Percentiles rank a stretch among this genome's conserved stretches.
Evolutionary conservation across 2,888 invertebrate genomes (phyloP).

Genomic region (Cremastobaeus sp.): DNA sequence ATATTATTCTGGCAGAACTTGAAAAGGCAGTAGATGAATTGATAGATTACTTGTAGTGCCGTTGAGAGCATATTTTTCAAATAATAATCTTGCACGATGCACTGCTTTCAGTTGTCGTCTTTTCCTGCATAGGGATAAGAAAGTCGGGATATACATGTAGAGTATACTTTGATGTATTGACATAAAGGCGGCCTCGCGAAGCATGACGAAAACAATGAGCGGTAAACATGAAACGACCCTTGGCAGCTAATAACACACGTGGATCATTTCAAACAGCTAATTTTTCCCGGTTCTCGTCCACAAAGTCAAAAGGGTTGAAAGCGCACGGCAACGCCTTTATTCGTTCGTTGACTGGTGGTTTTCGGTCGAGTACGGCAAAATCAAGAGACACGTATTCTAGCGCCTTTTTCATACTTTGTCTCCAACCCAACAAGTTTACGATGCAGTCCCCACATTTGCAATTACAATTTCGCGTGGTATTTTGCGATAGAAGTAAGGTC

Average conservation of each 20-base stretch:
- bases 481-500: constrained; percentile 43
- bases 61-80: no score
- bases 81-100: constrained; percentile 34
- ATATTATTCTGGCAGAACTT: no score
- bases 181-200: constrained; percentile 72
- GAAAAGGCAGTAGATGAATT: no score
- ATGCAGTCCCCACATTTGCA: constrained; percentile 54
- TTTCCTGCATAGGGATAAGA: constrained; percentile 45
- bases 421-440: constrained; percentile 48
- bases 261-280: constrained; percentile 77
- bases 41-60: no score
- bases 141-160: constrained; percentile 53
- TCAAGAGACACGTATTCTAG: constrained; percentile 47
- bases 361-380: constrained; percentile 57
- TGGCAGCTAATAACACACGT: constrained; percentile 77
- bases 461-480: constrained; percentile 44
- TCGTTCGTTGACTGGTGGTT: constrained; percentile 57
- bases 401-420: constrained; percentile 48
- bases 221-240: constrained; percentile 77
- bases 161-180: constrained; percentile 76
- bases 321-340: constrained; percentile 56
- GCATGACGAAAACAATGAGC: constrained; percentile 75
- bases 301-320: constrained; percentile 72
- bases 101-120: constrained; percentile 30
- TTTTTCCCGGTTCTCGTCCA: constrained; percentile 71